Percentiles rank a stretch among this genome's conserved stretches.
Conservation (phyloP, 2,797 vertebrate genomes). For the Borostomias antarcticus region DNA sequence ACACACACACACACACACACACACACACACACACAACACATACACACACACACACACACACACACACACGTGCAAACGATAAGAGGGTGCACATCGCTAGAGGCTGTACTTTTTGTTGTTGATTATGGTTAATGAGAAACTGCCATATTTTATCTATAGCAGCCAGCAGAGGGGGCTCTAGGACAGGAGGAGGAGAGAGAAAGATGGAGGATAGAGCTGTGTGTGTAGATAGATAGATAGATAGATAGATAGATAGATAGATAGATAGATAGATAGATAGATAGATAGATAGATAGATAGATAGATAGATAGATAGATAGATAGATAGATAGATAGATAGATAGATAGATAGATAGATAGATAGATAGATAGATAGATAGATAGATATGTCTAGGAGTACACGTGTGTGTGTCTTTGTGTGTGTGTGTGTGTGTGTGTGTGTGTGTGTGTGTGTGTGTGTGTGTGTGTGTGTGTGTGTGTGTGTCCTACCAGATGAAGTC, state of each 20-base stretch:
- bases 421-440: slow-evolving; percentile 17
- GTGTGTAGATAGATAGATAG: too few species aligned
- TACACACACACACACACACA: too few species aligned
- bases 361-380: too few species aligned
- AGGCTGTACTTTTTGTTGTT: neutral
- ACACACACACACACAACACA: neutral
- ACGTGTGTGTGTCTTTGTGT: too few species aligned
- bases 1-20: slow-evolving; percentile 3
- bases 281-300: too few species aligned
- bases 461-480: slow-evolving; percentile 10
- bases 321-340: too few species aligned
- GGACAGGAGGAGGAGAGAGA: neutral
- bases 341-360: too few species aligned
- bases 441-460: slow-evolving; percentile 15
- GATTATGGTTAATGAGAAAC: neutral
- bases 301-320: too few species aligned
- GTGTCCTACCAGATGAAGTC: slow-evolving; percentile 94
- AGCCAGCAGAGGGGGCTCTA: slow-evolving; percentile 41
- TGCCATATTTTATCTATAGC: neutral
- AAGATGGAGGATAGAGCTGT: neutral
- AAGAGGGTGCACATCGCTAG: neutral
- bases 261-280: too few species aligned
- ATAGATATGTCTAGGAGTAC: too few species aligned
- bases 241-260: too few species aligned
- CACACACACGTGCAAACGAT: neutral